Evolutionary conservation across 2,113 vertebrate genomes (phyloP).

Genomic region (Ictidomys tridecemlineatus): DNA sequence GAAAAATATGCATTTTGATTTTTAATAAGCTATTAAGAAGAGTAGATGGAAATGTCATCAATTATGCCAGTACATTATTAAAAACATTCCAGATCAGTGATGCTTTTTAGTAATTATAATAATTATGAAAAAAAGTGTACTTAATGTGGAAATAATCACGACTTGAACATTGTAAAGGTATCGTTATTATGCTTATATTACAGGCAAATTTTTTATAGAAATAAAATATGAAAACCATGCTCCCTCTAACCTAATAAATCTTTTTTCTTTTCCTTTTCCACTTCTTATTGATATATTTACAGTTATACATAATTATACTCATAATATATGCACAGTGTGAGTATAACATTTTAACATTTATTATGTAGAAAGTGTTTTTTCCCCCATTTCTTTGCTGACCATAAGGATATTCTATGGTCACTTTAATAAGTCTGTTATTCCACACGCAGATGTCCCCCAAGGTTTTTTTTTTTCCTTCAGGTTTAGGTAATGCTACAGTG

Average conservation of each 20-base stretch:
- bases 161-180: background rate
- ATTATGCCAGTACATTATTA: background rate
- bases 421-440: background rate
- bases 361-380: background rate
- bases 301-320: background rate
- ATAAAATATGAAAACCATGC: background rate
- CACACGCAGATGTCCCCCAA: background rate
- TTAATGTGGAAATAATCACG: background rate
- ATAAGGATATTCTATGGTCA: rapidly evolving
- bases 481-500: background rate
- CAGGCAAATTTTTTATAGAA: background rate
- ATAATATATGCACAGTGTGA: background rate
- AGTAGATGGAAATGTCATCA: background rate
- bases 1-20: slow-evolving; percentile 20
- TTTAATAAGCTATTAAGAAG: background rate
- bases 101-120: slow-evolving; percentile 17
- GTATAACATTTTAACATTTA: background rate
- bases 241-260: background rate
- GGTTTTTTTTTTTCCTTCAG: background rate
- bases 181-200: background rate
- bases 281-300: background rate
- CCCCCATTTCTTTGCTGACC: no score
- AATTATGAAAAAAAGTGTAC: background rate
- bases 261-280: background rate
- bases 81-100: background rate